These are phyloP conservation scores for Pteria penguin DNA, from an alignment of 2,888 invertebrate species.

Conservation along the genomic window DNA sequence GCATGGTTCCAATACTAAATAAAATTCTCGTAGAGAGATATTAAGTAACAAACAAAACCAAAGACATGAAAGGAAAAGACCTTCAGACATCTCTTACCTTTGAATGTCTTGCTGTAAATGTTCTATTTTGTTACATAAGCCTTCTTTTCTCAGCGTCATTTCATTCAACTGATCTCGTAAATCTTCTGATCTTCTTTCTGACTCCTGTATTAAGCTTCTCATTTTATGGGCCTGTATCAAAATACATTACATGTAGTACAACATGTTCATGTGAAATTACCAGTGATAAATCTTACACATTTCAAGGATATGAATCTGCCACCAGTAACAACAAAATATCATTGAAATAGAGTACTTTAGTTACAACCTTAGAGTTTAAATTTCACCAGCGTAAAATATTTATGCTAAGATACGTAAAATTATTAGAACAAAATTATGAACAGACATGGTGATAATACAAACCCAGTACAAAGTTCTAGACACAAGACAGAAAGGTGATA, in stretches of 20 bases:
- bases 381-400: no score
- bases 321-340: no score
- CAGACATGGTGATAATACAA: no score
- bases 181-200: constrained; percentile 72
- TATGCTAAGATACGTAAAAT: no score
- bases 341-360: no score
- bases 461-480: no score
- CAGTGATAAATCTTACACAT: no score
- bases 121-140: constrained; percentile 67
- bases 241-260: background rate
- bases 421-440: no score
- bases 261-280: background rate
- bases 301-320: no score
- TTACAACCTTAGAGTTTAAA: no score
- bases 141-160: constrained; percentile 62
- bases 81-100: constrained; percentile 60
- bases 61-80: background rate
- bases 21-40: background rate
- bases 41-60: background rate
- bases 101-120: constrained; percentile 64
- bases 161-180: constrained; percentile 68
- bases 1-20: no score
- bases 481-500: no score
- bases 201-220: constrained; percentile 66
- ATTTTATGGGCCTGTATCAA: constrained; percentile 70